Evolutionary conservation across 2,888 invertebrate genomes (phyloP), one percentile per base, ranked within the genome.

Genomic region (Cenopis cana): DNA sequence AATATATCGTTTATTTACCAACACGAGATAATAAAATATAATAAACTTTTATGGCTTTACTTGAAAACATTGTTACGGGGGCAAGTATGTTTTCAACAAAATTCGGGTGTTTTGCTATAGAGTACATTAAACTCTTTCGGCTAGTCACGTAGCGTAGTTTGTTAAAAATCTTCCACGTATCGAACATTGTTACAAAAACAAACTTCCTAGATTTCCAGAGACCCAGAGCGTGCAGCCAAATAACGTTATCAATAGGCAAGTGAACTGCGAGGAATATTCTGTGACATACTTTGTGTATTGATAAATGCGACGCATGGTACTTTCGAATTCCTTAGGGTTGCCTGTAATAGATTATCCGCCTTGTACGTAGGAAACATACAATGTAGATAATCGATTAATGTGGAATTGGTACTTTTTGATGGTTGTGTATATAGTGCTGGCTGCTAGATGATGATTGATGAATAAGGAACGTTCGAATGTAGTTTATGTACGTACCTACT

Each of bases 1-100:
- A 89, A 85, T 72, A 75, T 75, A 80, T 82, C 75, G 52, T 68
- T 68, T 52, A 20, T 50, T 71, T 61, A 68, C 60, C 14, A 36
- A 18, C 62, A 49, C 36, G 36, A 36, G n/a, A 50, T 17, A 49
- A 14, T 14, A 41, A 49, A 61, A 18, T 59, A 68, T 18, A 59
- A 59, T 56, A 59, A 14, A 50, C 49, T 57, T 46, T 18, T 52
- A 54, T 56, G 49, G 33, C 29, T 66, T 54, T 11, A 50, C n/a
- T 38, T n/a, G 50, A 24, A 64, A 24, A 64, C 52, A 52, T 6
- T 54, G 24, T 54, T 64, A 24, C 38, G n/a, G 20, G 20, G 24
- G 11, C 14, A 24, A 41, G n/a, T 9, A 24, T 14, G 12, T 59
- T 59, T 24, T 14, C 14, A 57, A 24, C 14, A 41, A 41, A 12